A percentile compares a stretch with the other conserved stretches of the same genome.
These are phyloP conservation scores for Anarrhichthys ocellatus DNA, from an alignment of 2,113 vertebrate species.

Conservation along the genomic window DNA sequence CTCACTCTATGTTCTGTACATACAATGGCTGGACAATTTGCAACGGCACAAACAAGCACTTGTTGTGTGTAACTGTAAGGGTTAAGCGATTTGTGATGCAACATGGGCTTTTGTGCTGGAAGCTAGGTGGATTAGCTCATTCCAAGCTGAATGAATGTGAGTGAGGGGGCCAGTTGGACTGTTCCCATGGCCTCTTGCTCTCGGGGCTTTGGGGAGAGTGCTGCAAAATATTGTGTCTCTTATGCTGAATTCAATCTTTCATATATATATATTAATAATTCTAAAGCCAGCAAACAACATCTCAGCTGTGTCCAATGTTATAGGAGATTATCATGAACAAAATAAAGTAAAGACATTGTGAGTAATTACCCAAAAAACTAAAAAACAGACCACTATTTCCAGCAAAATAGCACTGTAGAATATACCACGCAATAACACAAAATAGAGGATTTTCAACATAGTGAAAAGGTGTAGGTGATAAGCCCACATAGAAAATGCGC, in stretches of 20 bases:
- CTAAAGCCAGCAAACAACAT: background rate
- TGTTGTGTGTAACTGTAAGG: conserved; percentile 29
- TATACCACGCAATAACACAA: background rate
- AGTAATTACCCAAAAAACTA: background rate
- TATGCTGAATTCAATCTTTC: background rate
- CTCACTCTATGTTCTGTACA: conserved; percentile 8
- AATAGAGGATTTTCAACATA: background rate
- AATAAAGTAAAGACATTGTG: background rate
- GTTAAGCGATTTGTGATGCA: conserved; percentile 56
- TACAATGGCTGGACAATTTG: conserved; percentile 8
- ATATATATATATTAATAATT: background rate
- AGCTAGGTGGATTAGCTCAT: conserved; percentile 58
- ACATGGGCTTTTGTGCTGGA: conserved; percentile 49
- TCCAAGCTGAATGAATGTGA: conserved; percentile 49
- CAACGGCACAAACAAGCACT: conserved; percentile 24
- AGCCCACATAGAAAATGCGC: background rate
- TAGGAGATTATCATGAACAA: background rate
- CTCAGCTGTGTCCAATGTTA: background rate
- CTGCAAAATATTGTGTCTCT: conserved; percentile 24
- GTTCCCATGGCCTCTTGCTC: conserved; percentile 41
- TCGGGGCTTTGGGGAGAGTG: conserved; percentile 5
- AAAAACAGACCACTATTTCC: background rate
- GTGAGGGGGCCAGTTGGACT: conserved; percentile 38
- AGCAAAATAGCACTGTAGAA: background rate
- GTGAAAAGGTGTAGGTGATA: background rate